A percentile compares a stretch with the other conserved stretches of the same genome.
These are phyloP conservation scores for Thymelicus acteon DNA, from an alignment of 2,888 invertebrate species.

Conservation along the genomic window DNA sequence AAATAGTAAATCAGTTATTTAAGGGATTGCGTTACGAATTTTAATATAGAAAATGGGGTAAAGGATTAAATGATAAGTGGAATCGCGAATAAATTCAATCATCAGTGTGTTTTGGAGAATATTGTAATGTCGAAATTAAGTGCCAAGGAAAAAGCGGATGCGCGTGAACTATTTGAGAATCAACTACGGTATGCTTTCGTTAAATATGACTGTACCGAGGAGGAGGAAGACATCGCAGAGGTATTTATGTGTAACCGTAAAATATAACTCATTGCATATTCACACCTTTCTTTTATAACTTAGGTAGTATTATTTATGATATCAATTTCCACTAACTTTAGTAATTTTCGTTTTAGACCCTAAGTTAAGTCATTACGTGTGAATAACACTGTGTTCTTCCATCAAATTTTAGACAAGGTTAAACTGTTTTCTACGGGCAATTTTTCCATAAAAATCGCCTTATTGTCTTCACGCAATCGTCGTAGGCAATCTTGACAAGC, in stretches of 20 bases:
- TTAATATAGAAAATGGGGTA: neutral
- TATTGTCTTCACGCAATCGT: constrained; percentile 60
- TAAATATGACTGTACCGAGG: constrained; percentile 67
- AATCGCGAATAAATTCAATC: neutral
- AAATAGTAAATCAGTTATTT: too few relatives aligned
- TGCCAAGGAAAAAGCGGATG: constrained; percentile 66
- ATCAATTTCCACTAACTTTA: neutral
- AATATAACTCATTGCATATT: neutral
- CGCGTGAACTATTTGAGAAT: constrained; percentile 75
- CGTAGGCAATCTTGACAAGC: constrained; percentile 46
- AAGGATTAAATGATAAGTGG: neutral
- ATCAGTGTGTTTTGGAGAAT: neutral
- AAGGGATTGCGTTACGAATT: too few relatives aligned
- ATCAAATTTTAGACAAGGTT: neutral
- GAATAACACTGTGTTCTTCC: neutral
- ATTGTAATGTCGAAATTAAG: constrained; percentile 51
- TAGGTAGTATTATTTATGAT: too few relatives aligned
- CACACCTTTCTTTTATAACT: too few relatives aligned
- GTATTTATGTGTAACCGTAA: constrained; percentile 48
- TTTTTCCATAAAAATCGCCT: constrained; percentile 42
- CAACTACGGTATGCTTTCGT: constrained; percentile 73
- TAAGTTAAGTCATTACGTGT: neutral
- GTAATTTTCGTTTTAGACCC: neutral
- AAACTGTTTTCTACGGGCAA: constrained; percentile 10
- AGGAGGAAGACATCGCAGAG: constrained; percentile 73